phyloP scores from a whole-genome alignment of 2,797 vertebrate species.

The Orestias chungarensis region DNA sequence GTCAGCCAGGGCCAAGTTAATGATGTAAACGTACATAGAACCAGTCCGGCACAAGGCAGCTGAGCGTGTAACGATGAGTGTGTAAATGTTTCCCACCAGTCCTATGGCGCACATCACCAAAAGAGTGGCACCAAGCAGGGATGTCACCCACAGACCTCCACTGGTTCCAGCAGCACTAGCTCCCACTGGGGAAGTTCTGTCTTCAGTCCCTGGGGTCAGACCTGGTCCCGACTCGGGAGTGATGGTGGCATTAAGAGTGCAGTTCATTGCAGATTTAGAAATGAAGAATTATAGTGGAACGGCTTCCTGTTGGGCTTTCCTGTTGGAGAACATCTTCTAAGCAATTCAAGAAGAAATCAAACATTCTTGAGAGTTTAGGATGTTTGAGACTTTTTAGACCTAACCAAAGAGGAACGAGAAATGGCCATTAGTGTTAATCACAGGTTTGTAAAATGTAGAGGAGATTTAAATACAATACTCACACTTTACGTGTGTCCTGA shows the following conservation, averaged over 20 bases:
- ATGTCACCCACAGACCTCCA: constrained; percentile 75
- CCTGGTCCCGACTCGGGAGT: constrained; percentile 41
- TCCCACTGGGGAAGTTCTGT: constrained; percentile 31
- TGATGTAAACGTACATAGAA: constrained; percentile 84
- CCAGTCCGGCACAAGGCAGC: constrained; percentile 76
- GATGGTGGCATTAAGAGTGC: constrained; percentile 63
- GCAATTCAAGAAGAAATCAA: background rate
- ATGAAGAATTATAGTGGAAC: background rate
- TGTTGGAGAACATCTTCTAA: background rate
- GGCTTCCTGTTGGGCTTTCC: background rate
- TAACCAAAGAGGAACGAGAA: constrained; percentile 3
- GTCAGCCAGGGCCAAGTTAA: constrained; percentile 86
- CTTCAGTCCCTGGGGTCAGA: constrained; percentile 36
- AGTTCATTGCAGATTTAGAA: constrained; percentile 68
- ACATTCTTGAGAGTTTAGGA: background rate
- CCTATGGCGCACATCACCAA: constrained; percentile 82
- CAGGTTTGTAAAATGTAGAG: background rate
- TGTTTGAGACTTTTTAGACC: background rate
- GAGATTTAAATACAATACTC: background rate
- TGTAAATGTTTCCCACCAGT: constrained; percentile 83
- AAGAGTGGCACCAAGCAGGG: constrained; percentile 76
- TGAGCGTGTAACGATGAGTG: constrained; percentile 81
- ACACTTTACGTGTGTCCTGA: background rate
- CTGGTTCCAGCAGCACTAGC: constrained; percentile 24
- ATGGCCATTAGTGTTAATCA: background rate